These are phyloP conservation scores for Alligator sinensis DNA, from an alignment of 2,113 vertebrate species.

Conservation along the genomic window DNA sequence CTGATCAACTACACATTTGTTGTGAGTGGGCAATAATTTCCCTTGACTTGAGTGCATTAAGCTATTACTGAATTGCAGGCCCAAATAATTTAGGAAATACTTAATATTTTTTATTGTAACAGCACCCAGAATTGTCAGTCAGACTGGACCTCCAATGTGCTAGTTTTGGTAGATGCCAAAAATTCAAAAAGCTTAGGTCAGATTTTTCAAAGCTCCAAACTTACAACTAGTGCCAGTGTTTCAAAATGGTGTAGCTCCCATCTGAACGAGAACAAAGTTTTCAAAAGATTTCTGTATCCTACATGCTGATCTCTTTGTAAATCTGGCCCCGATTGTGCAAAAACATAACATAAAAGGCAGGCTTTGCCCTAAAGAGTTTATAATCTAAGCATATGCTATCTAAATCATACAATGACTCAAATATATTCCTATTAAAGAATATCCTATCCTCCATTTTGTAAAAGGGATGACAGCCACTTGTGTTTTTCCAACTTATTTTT, in stretches of 20 bases:
- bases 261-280: not conserved
- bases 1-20: not conserved
- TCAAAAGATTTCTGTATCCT: accelerated
- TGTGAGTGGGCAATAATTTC: not conserved
- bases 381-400: not conserved
- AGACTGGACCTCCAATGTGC: not conserved
- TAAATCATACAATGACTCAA: not conserved
- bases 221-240: not conserved
- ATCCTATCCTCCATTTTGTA: too few species aligned
- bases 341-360: not conserved
- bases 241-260: not conserved
- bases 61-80: not conserved
- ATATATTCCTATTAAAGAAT: not conserved
- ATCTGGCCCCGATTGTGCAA: not conserved
- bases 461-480: too few species aligned
- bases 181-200: not conserved
- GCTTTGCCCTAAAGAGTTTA: not conserved
- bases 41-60: not conserved
- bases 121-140: not conserved
- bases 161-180: not conserved
- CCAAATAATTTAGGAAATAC: not conserved
- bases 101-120: not conserved
- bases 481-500: too few species aligned
- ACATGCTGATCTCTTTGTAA: not conserved
- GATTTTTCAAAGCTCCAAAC: not conserved